These are phyloP conservation scores for Pristionchus exspectatus DNA, from an alignment of 2,888 invertebrate genomes.

Conservation along the genomic window DNA sequence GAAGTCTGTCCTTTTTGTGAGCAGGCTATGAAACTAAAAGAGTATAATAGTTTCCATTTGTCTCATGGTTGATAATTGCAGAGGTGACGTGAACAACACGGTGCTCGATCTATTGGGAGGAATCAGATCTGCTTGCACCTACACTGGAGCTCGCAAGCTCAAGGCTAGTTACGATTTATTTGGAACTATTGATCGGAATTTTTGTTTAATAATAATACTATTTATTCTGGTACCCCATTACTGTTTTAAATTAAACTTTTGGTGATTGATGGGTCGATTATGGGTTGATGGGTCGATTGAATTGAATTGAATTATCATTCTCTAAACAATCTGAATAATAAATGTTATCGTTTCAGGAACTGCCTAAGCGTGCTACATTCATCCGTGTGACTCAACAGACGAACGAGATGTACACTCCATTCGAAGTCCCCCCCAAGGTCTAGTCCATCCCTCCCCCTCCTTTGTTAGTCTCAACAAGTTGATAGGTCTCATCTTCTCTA, in stretches of 20 bases:
- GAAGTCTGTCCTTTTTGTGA: neutral
- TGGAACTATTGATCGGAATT: too few species aligned
- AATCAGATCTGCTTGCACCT: constrained; percentile 92
- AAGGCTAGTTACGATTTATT: constrained; percentile 60
- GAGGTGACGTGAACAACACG: constrained; percentile 89
- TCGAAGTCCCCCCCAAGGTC: constrained; percentile 61
- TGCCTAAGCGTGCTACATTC: constrained; percentile 91
- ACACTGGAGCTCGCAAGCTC: constrained; percentile 90
- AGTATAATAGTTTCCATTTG: neutral
- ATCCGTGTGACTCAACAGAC: constrained; percentile 92
- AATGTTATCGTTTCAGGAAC: constrained; percentile 79
- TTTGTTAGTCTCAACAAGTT: neutral
- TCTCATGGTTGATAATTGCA: constrained; percentile 23
- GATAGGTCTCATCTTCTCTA: constrained; percentile 10
- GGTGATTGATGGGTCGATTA: neutral
- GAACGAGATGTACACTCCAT: constrained; percentile 81
- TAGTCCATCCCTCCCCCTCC: neutral
- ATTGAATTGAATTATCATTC: neutral
- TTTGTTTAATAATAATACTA: too few species aligned
- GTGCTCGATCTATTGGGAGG: constrained; percentile 90
- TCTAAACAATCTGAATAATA: neutral
- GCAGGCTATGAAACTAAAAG: too few species aligned
- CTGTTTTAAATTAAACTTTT: too few species aligned
- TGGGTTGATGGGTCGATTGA: neutral
- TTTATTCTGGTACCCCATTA: too few species aligned